Evolutionary conservation across 2,888 invertebrate species (phyloP), one percentile per base, ranked within the genome.

Genomic region (Noctua pronuba): DNA sequence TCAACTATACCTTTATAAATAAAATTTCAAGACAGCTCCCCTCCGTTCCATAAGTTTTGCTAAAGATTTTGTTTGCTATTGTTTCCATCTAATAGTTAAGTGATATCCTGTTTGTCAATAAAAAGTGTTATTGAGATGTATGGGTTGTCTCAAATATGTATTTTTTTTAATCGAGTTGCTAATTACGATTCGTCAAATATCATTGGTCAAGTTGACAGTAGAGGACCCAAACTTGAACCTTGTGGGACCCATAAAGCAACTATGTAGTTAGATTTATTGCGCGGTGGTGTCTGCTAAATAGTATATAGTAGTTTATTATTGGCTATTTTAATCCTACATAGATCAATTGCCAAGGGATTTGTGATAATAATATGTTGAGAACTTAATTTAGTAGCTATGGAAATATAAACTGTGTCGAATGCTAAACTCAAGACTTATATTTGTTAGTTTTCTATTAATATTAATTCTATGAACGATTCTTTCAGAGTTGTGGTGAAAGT

Each of bases 401-500:
- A 21, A 35, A 62, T 6, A 38, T 24, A 24, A 64, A 24, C 11
- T 24, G 64, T 64, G 16, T 41, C 64, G n/a, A 64, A 38, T 16
- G 64, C 38, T 24, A 24, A 13, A 64, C 38, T 41, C 64, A 16
- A 38, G 38, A 16, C 21, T 16, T 3, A n/a, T 41, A 64, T n/a
- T 38, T 38, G 24, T 41, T 16, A 64, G 38, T 64, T 35, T 11
- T 64, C 35, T 64, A n/a, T 64, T 38, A 24, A 64, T 64, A 41
- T 62, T 62, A 18, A 35, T 62, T 62, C 11, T 38, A n/a, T n/a
- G 7, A 38, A 38, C 21, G n/a, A 35, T 38, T 65, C 2, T 65
- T 65, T 65, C 18, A 65, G 41, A 41, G 18, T 65, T 16, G 18
- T 65, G 1, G 65, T 65, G n/a, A 65, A 65, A 65, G 41, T 65